Evolutionary conservation across 2,113 vertebrate species (phyloP), one percentile per base, ranked within the genome.

Genomic region (Phyllostomus hastatus): DNA sequence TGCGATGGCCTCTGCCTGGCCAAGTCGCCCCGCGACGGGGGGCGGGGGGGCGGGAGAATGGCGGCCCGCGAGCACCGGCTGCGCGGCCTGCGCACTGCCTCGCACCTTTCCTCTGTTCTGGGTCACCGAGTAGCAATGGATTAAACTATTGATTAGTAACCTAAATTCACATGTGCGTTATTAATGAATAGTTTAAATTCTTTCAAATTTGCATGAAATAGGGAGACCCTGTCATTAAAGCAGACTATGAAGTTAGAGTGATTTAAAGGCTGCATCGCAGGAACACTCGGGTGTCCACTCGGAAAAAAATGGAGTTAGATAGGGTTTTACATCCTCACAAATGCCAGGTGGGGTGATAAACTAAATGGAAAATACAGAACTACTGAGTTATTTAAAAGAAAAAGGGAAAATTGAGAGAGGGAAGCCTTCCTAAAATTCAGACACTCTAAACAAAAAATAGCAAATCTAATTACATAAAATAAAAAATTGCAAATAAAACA

Each of bases 311-410:
- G 14, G 57, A 88, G 26, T 72, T 72, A 91, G n/a, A 6, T 61
- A 75, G 79, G 19, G 83, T 80, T 93, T 88, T 76, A 75, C 1
- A 67, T 84, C 33, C 83, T 69, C 33, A 96, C 16, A 61, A 76
- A 84, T 80, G 57, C 10, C 76, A 95, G 8, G 38, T 6, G 54
- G 33, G 83, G 9, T 61, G 85, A 70, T 28, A 59, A 80, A 5
- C 33, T 48, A 95, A 80, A 88, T 72, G 48, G 50, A 79, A 97
- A 95, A 96, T 46, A 90, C 2, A 54, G 78, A 84, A 72, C 52
- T 88, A 91, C 8, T 24, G 2, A 83, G 54, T 26, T 59, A 91
- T 41, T 88, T 38, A 66, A 76, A 81, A 81, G 31, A 75, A 94
- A 94, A 78, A 80, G 24, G 35, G 7, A 14, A 50, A 52, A 35